phyloP scores from a whole-genome alignment of 2,797 vertebrate genomes.

The Pantherophis vulpinus region DNA sequence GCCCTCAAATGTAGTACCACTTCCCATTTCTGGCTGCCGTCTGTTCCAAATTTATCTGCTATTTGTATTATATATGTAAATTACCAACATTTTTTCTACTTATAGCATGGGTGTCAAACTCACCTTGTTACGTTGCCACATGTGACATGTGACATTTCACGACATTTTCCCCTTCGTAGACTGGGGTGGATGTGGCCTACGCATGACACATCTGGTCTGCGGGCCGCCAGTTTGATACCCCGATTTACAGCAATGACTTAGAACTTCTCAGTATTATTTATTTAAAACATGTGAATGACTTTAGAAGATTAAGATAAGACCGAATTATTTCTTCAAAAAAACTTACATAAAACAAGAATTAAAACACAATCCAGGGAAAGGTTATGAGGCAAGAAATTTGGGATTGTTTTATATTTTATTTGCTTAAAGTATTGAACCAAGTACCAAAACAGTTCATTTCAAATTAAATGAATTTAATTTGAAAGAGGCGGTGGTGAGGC shows the following conservation, averaged over 20 bases:
- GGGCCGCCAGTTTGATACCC: no score
- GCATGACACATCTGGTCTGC: no score
- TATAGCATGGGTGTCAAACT: neutral
- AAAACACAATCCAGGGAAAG: neutral
- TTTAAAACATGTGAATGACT: slow-evolving; percentile 10
- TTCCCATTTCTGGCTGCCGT: neutral
- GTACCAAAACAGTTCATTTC: neutral
- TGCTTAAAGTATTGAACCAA: neutral
- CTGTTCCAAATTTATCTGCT: neutral
- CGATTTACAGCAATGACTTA: neutral
- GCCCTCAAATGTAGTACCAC: neutral
- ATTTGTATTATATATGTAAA: neutral
- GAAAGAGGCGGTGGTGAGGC: no score
- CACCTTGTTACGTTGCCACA: no score
- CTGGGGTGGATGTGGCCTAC: no score
- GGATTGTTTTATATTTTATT: neutral
- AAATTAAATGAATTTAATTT: neutral
- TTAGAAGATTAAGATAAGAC: neutral
- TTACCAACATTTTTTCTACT: neutral
- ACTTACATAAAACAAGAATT: slow-evolving; percentile 14
- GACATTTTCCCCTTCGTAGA: no score
- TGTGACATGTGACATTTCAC: no score
- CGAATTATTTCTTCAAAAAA: neutral
- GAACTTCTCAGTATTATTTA: slow-evolving; percentile 4
- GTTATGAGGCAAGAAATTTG: neutral